A percentile compares a stretch with the other conserved stretches of the same genome.
Evolutionary conservation across 2,797 vertebrate genomes (phyloP).

Genomic region (Sebastes trivittatus): DNA sequence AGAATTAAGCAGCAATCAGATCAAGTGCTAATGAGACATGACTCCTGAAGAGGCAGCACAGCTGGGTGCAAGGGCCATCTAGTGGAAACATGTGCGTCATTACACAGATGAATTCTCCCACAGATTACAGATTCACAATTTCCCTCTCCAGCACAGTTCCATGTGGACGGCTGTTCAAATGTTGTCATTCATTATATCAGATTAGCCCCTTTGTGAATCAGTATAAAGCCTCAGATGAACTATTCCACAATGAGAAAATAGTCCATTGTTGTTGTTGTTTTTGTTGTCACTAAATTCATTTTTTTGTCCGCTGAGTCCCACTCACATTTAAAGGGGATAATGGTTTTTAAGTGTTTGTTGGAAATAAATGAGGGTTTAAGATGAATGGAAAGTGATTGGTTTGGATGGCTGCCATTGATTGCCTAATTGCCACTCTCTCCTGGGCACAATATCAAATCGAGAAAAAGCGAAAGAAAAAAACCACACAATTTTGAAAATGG

Average conservation of each 20-base stretch:
- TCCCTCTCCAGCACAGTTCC: slow-evolving; percentile 9
- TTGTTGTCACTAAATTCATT: neutral
- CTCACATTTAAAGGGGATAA: slow-evolving; percentile 4
- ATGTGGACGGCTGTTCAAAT: neutral
- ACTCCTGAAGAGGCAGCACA: slow-evolving; percentile 44
- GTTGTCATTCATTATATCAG: slow-evolving; percentile 6
- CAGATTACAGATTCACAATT: slow-evolving; percentile 32
- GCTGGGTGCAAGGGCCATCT: slow-evolving; percentile 81
- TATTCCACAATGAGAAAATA: neutral
- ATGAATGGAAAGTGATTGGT: slow-evolving; percentile 6
- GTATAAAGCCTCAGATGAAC: neutral
- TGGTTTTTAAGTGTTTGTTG: slow-evolving; percentile 12
- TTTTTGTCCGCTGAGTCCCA: slow-evolving; percentile 2
- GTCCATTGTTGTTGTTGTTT: neutral
- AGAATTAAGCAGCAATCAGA: slow-evolving; percentile 29
- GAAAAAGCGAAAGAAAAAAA: neutral
- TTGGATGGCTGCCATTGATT: neutral
- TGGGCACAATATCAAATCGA: neutral
- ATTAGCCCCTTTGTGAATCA: slow-evolving; percentile 10
- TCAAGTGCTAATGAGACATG: slow-evolving; percentile 45
- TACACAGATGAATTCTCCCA: slow-evolving; percentile 57
- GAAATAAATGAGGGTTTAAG: slow-evolving; percentile 10
- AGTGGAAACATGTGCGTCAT: slow-evolving; percentile 71
- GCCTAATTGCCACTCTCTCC: neutral
- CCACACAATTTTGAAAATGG: neutral